These are phyloP conservation scores for Drosophila testacea DNA, from an alignment of 2,888 invertebrate species.

Conservation along the genomic window DNA sequence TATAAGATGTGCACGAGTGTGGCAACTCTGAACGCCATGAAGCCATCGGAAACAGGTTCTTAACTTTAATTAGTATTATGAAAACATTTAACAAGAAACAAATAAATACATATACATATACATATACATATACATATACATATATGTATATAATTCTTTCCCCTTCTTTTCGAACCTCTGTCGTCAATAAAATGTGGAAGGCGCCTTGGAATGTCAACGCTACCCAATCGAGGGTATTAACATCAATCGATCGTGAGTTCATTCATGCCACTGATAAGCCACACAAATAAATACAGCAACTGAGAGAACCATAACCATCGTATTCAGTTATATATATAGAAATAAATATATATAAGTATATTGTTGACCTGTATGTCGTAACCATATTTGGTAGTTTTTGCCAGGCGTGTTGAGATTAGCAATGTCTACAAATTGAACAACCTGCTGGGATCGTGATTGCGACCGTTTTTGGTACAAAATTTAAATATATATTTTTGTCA, in stretches of 20 bases:
- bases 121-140: not conserved
- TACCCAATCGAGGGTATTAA: constrained; percentile 70
- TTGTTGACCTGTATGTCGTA: constrained; percentile 37
- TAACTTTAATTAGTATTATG: constrained; percentile 66
- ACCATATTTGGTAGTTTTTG: constrained; percentile 40
- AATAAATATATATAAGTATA: constrained; percentile 17
- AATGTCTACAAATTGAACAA: constrained; percentile 33
- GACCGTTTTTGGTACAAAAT: not conserved
- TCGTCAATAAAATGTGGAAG: constrained; percentile 37
- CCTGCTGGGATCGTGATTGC: constrained; percentile 25
- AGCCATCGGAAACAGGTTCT: constrained; percentile 60
- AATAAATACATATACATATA: not conserved
- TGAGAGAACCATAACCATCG: constrained; percentile 1
- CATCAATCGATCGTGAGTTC: constrained; percentile 73
- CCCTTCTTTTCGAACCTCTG: not conserved
- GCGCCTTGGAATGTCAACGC: constrained; percentile 70
- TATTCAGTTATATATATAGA: constrained; percentile 12
- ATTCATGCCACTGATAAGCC: constrained; percentile 75
- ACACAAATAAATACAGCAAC: constrained; percentile 16
- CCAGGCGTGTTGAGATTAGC: constrained; percentile 33
- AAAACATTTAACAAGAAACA: constrained; percentile 57
- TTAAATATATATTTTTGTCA: not conserved
- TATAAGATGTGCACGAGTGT: constrained; percentile 45
- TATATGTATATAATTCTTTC: not conserved
- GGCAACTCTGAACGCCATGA: constrained; percentile 40